Evolutionary conservation across 2,888 invertebrate genomes (phyloP).

Genomic region (Eupithecia inturbata): DNA sequence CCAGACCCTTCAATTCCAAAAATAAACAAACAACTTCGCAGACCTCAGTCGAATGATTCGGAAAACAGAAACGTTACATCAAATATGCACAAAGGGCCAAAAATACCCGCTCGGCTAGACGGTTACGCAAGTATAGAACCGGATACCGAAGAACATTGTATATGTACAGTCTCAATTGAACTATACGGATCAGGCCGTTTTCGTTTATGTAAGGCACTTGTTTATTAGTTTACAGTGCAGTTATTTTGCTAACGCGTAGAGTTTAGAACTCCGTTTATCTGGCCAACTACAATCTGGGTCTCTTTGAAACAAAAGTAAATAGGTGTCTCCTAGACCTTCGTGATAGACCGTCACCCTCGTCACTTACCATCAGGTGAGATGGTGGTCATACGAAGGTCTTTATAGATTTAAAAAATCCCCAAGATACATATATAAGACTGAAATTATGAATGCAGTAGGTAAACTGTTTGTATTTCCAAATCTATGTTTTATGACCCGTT

Average conservation of each 20-base stretch:
- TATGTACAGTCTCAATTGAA: not conserved
- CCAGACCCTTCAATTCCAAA: not conserved
- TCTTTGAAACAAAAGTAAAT: too few species aligned
- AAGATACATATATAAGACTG: too few species aligned
- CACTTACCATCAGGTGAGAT: too few species aligned
- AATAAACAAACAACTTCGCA: conserved; percentile 10
- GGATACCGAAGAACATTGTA: not conserved
- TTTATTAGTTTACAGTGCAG: not conserved
- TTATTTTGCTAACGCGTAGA: not conserved
- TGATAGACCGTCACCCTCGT: too few species aligned
- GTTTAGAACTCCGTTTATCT: not conserved
- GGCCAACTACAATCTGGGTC: too few species aligned
- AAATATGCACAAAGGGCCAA: conserved; percentile 30
- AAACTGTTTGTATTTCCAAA: too few species aligned
- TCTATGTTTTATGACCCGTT: too few species aligned
- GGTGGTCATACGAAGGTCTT: too few species aligned
- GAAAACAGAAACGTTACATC: conserved; percentile 11
- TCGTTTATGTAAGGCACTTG: not conserved
- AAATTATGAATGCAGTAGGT: too few species aligned
- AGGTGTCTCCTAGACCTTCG: too few species aligned
- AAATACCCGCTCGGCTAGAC: conserved; percentile 31
- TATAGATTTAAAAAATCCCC: too few species aligned
- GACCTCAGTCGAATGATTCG: not conserved
- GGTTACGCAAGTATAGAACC: conserved; percentile 17
- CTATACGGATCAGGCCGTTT: not conserved